Percentiles rank a stretch among this genome's conserved stretches.
Evolutionary conservation across 2,113 vertebrate species (phyloP).

Genomic region (Protomyctophum bolini): DNA sequence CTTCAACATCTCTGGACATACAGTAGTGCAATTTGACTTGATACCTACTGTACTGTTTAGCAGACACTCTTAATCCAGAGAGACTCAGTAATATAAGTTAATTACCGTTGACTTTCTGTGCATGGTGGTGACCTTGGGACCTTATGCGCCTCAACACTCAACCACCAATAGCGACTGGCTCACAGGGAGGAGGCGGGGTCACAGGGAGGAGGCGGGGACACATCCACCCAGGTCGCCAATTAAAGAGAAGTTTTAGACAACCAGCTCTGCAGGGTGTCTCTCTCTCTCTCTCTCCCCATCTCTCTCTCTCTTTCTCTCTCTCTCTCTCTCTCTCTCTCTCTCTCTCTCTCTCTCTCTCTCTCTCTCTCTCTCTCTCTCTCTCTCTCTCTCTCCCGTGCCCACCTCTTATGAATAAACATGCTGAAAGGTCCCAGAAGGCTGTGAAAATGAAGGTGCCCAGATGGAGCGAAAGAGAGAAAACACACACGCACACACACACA

Average conservation of each 20-base stretch:
- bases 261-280: constrained; percentile 63
- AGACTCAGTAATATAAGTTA: too few species aligned
- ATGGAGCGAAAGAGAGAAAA: constrained; percentile 52
- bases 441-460: constrained; percentile 70
- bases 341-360: constrained; percentile 33
- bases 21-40: too few species aligned
- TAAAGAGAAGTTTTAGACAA: constrained; percentile 66
- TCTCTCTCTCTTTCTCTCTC: too few species aligned
- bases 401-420: constrained; percentile 80
- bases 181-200: constrained; percentile 42
- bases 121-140: constrained; percentile 18
- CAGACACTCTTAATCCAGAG: too few species aligned
- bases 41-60: too few species aligned
- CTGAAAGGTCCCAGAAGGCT: constrained; percentile 60
- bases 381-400: constrained; percentile 27
- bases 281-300: constrained; percentile 54
- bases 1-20: too few species aligned
- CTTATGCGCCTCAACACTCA: constrained; percentile 16
- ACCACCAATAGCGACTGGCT: constrained; percentile 33
- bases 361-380: neutral
- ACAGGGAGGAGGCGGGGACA: constrained; percentile 35
- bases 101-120: neutral
- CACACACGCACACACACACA: too few species aligned
- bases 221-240: constrained; percentile 73
- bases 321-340: too few species aligned